These are phyloP conservation scores for Rhinolophus ferrumequinum DNA, from an alignment of 2,113 vertebrate genomes.

Conservation along the genomic window DNA sequence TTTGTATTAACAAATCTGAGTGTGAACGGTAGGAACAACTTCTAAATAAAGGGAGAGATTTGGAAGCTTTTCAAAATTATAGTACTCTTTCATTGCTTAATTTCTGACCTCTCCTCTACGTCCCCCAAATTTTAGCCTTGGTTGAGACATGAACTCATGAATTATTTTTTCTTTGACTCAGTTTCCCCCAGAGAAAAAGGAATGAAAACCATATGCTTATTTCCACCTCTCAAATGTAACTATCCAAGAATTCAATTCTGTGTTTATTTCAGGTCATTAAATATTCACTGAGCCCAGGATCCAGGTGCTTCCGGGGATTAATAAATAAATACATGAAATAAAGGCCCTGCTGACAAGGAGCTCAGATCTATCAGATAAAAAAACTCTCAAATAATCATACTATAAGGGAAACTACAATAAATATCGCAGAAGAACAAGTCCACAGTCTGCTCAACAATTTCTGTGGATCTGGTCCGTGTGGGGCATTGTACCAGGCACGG, in stretches of 20 bases:
- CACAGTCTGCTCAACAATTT: not conserved
- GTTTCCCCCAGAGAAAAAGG: not conserved
- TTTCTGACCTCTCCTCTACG: not conserved
- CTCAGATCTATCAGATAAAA: not conserved
- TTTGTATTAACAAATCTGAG: not conserved
- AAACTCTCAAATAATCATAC: not conserved
- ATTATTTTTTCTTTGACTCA: slow-evolving; percentile 26
- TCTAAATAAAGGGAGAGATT: not conserved
- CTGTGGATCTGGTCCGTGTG: not conserved
- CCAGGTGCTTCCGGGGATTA: not conserved
- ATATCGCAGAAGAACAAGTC: not conserved
- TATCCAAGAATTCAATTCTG: not conserved
- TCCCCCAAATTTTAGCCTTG: not conserved
- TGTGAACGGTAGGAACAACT: not conserved
- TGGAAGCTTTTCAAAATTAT: not conserved
- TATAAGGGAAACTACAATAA: not conserved
- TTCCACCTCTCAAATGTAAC: not conserved
- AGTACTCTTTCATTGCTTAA: not conserved
- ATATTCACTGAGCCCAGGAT: slow-evolving; percentile 26
- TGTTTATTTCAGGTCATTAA: slow-evolving; percentile 53
- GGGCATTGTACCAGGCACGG: not conserved
- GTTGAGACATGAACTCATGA: not conserved
- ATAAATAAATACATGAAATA: not conserved
- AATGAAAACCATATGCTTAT: not conserved
- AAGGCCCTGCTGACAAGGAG: not conserved